Conservation (phyloP, 2,113 vertebrate genomes). For the Gavia stellata region DNA sequence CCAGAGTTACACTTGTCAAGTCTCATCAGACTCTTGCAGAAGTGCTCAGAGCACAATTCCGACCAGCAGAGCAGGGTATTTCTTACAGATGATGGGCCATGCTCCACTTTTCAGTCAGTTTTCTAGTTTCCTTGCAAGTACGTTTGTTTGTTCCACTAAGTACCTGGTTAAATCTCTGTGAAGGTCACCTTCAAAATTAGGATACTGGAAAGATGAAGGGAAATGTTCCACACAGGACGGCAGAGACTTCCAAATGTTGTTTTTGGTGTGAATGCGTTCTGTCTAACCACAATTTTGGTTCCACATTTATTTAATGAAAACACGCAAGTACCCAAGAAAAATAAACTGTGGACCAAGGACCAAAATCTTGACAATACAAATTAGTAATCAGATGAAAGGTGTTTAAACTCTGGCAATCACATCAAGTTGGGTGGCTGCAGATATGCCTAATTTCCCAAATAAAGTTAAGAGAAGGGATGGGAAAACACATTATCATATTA, state of each 20-base stretch:
- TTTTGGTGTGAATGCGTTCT: neutral
- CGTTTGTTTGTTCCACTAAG: neutral
- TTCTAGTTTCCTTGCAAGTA: neutral
- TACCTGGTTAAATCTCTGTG: neutral
- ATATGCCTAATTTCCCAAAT: neutral
- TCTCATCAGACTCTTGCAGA: slow-evolving; percentile 32
- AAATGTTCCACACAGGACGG: neutral
- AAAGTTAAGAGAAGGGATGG: neutral
- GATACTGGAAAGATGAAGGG: neutral
- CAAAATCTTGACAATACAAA: neutral
- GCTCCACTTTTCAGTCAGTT: neutral
- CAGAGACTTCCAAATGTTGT: neutral
- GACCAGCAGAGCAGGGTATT: neutral
- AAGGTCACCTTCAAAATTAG: slow-evolving; percentile 18
- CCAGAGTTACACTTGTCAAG: slow-evolving; percentile 29
- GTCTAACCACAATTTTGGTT: neutral
- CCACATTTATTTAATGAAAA: neutral
- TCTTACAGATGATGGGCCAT: slow-evolving; percentile 13
- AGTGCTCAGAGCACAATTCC: slow-evolving; percentile 18
- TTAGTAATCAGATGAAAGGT: neutral
- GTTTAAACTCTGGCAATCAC: neutral
- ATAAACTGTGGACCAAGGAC: neutral
- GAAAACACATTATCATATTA: neutral
- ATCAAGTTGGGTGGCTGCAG: neutral
- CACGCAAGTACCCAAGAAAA: neutral